Evolutionary conservation across 2,888 invertebrate genomes (phyloP), one percentile per base, ranked within the genome.

Genomic region (Torymus auratus): DNA sequence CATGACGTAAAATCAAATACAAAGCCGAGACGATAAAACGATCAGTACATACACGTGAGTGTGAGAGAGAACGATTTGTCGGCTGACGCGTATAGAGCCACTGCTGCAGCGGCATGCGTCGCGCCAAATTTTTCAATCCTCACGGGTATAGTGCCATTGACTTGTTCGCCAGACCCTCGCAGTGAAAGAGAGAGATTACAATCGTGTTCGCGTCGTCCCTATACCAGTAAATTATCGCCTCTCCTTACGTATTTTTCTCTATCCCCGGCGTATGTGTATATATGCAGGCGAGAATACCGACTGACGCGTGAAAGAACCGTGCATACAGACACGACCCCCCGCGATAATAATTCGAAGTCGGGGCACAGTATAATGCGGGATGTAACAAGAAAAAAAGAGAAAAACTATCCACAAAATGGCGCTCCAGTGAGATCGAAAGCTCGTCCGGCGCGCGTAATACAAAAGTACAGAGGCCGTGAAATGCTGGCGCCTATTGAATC

Each of bases 1-100:
- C 69, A 20, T 56, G 77, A 62, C 69, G n/a, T 71, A 41, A 52
- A 78, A 82, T 82, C 79, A 82, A 82, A 79, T 73, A 77, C 77
- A 77, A 82, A 82, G 17, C 53, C n/a, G 69, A 62, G 61, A 56
- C 58, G 82, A 82, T 82, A 72, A 79, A 82, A 68, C 71, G 78
- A 75, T 79, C 79, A 20, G 60, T 20, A 17, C 20, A 20, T 17
- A 7, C 7, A 1, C 7, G 7, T 1, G 41, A 7, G 41, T 41
- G 41, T 41, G 41, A 41, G 41, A 41, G 41, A 7, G 41, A 76
- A 78, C 75, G 68, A 82, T 82, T 82, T 82, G 81, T 82, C 81
- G 61, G 20, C 50, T 4, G 20, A 11, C 7, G 7, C 1, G 7
- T 41, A 7, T 7, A 41, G 41, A n/a, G n/a, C n/a, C n/a, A n/a